A percentile compares a stretch with the other conserved stretches of the same genome.
These are phyloP conservation scores for Dicyrtomina minuta DNA, from an alignment of 2,888 invertebrate species.

Conservation along the genomic window DNA sequence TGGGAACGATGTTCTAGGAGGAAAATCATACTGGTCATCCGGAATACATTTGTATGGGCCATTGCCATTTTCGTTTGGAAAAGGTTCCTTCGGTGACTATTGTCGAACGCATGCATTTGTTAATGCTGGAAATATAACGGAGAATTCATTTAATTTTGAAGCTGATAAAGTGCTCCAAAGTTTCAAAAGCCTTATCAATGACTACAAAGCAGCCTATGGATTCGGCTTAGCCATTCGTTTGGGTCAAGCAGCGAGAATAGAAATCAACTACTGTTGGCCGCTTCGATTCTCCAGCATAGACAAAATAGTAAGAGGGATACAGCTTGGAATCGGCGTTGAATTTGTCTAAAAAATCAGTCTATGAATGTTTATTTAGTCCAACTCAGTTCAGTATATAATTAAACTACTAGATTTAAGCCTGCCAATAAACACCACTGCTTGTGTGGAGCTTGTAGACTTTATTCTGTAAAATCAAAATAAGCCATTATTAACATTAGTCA, in stretches of 20 bases:
- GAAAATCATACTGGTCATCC: constrained; percentile 79
- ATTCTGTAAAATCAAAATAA: no score
- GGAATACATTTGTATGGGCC: constrained; percentile 87
- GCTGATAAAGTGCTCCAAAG: constrained; percentile 55
- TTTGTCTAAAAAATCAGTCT: constrained; percentile 73
- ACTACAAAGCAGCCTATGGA: constrained; percentile 71
- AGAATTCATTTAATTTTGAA: constrained; percentile 17
- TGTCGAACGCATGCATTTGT: constrained; percentile 87
- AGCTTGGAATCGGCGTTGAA: constrained; percentile 80
- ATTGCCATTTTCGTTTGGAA: constrained; percentile 79
- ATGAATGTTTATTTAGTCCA: no score
- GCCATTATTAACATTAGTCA: no score
- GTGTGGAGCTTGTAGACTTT: no score
- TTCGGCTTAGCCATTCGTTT: constrained; percentile 80
- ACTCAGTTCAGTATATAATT: no score
- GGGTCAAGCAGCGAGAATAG: constrained; percentile 82
- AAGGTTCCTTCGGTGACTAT: constrained; percentile 76
- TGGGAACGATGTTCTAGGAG: constrained; percentile 74
- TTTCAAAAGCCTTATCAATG: constrained; percentile 54
- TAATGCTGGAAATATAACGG: constrained; percentile 80
- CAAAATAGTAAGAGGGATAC: constrained; percentile 68
- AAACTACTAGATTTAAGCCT: no score
- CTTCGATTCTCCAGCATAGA: constrained; percentile 68
- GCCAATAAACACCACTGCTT: no score
- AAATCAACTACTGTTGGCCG: constrained; percentile 92